These are phyloP conservation scores for Phalangium opilio DNA, from an alignment of 2,888 invertebrate species.

Conservation along the genomic window DNA sequence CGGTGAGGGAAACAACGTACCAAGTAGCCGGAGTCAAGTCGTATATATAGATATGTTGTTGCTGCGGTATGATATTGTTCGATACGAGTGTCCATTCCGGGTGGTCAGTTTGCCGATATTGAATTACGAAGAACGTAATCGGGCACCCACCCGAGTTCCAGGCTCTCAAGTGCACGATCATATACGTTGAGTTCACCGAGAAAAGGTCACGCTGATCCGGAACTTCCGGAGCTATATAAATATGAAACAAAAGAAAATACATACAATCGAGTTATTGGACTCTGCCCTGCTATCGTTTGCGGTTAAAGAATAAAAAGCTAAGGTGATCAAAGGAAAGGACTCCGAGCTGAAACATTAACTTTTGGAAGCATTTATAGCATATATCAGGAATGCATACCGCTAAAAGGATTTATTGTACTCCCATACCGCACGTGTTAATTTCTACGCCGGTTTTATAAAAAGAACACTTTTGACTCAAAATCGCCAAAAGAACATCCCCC, in stretches of 20 bases:
- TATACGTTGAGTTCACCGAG: slow-evolving; percentile 77
- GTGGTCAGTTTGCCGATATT: slow-evolving; percentile 40
- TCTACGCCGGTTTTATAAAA: too few relatives aligned
- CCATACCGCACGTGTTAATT: too few relatives aligned
- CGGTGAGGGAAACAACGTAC: slow-evolving; percentile 77
- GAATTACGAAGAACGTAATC: slow-evolving; percentile 87
- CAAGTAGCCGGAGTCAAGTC: slow-evolving; percentile 85
- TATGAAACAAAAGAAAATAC: not conserved
- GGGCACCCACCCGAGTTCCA: slow-evolving; percentile 94
- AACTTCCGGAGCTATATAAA: slow-evolving; percentile 58
- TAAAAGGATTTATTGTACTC: too few relatives aligned
- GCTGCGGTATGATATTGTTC: slow-evolving; percentile 66
- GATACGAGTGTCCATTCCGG: slow-evolving; percentile 83
- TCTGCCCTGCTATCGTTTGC: too few relatives aligned
- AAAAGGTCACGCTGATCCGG: slow-evolving; percentile 82
- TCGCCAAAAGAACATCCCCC: too few relatives aligned
- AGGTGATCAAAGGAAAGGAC: too few relatives aligned
- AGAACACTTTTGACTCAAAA: too few relatives aligned
- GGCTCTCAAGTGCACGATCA: slow-evolving; percentile 74
- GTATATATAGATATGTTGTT: slow-evolving; percentile 20
- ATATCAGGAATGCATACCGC: too few relatives aligned
- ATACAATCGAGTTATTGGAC: too few relatives aligned
- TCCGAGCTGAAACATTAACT: too few relatives aligned
- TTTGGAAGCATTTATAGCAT: too few relatives aligned
- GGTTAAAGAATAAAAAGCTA: too few relatives aligned